Conservation (phyloP, 2,113 vertebrate species). For the Atherinomorus stipes region DNA sequence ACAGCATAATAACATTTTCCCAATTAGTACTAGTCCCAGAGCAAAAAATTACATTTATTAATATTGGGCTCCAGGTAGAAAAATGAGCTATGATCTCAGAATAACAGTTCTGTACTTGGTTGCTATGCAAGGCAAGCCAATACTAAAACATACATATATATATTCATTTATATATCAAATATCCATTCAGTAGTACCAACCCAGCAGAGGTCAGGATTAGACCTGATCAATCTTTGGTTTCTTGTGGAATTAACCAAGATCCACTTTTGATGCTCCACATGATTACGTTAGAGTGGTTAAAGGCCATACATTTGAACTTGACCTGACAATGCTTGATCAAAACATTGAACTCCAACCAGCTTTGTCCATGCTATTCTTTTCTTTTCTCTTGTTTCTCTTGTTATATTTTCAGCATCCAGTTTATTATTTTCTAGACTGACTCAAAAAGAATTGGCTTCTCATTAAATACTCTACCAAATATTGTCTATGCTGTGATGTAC, state of each 20-base stretch:
- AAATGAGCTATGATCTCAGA: slow-evolving; percentile 18
- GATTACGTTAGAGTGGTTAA: background rate
- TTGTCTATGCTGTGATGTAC: too few relatives aligned
- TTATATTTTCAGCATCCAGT: background rate
- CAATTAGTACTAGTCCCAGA: slow-evolving; percentile 15
- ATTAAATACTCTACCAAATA: too few relatives aligned
- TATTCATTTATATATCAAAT: slow-evolving; percentile 7
- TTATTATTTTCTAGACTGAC: too few relatives aligned
- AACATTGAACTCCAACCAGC: slow-evolving; percentile 9
- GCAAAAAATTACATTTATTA: slow-evolving; percentile 22
- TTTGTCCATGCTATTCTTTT: background rate
- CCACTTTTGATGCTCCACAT: background rate
- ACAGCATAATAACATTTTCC: slow-evolving; percentile 29
- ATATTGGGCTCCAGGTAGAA: slow-evolving; percentile 11
- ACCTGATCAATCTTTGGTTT: slow-evolving; percentile 41
- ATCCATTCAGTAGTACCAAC: slow-evolving; percentile 7
- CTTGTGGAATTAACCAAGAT: slow-evolving; percentile 14
- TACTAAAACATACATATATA: slow-evolving; percentile 40
- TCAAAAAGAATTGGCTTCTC: too few relatives aligned
- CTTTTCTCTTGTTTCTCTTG: slow-evolving; percentile 3
- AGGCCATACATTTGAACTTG: background rate
- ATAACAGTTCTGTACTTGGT: slow-evolving; percentile 1
- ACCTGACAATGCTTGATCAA: slow-evolving; percentile 9
- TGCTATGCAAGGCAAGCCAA: slow-evolving; percentile 34
- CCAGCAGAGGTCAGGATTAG: slow-evolving; percentile 55